Conservation (phyloP, 2,797 vertebrate species). For the Oceanodroma leucorhoa region DNA sequence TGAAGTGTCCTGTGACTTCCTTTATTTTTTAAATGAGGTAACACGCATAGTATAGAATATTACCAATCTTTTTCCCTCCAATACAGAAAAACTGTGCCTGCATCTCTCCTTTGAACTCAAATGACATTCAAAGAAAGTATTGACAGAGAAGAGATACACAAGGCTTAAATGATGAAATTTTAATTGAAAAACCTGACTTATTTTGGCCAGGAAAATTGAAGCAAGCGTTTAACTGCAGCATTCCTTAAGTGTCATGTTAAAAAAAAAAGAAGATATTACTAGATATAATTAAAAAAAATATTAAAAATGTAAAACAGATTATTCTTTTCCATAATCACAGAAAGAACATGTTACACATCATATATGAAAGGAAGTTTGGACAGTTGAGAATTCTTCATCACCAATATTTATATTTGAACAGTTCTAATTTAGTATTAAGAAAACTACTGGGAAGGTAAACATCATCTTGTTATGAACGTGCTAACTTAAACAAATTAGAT, state of each 20-base stretch:
- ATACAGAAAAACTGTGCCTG: background rate
- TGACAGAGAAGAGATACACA: background rate
- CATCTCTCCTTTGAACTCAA: background rate
- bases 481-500: constrained; percentile 1
- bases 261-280: background rate
- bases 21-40: background rate
- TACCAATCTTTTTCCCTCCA: background rate
- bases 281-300: background rate
- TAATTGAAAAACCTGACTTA: background rate
- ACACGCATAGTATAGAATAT: background rate
- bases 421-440: background rate
- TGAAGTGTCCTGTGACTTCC: background rate
- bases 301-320: background rate
- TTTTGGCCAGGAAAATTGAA: background rate
- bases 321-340: background rate
- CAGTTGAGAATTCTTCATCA: background rate
- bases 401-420: background rate
- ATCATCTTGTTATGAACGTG: background rate
- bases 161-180: background rate
- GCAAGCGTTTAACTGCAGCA: background rate
- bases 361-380: background rate
- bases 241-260: background rate
- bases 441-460: background rate
- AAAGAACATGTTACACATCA: background rate
- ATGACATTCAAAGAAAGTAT: background rate